Conservation (phyloP, 2,113 vertebrate species). For the Upupa epops region DNA sequence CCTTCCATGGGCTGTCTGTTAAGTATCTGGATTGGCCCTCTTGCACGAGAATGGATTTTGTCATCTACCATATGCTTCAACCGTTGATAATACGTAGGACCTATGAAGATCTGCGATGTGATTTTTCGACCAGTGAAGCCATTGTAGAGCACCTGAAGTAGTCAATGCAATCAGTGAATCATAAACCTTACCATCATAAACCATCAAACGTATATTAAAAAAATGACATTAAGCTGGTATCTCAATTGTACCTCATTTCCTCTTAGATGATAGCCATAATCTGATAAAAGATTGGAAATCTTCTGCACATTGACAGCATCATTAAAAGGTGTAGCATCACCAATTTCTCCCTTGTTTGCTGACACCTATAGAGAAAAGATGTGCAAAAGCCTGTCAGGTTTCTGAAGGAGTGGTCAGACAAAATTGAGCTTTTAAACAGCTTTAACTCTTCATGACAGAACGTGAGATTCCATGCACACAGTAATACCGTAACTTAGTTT, state of each 20-base stretch:
- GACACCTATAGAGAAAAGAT: constrained; percentile 82
- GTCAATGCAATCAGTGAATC: not conserved
- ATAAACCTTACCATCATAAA: not conserved
- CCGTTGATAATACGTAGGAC: constrained; percentile 96
- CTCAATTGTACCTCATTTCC: constrained; percentile 90
- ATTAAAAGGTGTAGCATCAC: constrained; percentile 96
- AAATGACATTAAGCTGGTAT: not conserved
- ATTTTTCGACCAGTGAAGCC: constrained; percentile 98
- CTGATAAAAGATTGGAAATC: constrained; percentile 94
- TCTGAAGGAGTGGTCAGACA: not conserved
- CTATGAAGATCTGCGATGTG: constrained; percentile 98
- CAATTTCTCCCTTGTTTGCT: constrained; percentile 98
- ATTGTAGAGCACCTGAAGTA: constrained; percentile 91
- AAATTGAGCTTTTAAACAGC: not conserved
- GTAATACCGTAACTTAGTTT: not conserved
- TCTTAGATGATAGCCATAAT: constrained; percentile 97
- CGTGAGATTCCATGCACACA: not conserved
- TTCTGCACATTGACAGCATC: constrained; percentile 98
- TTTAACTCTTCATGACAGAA: not conserved
- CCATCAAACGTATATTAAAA: not conserved
- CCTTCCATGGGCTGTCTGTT: constrained; percentile 99
- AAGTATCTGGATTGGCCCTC: constrained; percentile 98
- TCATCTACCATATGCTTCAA: constrained; percentile 99
- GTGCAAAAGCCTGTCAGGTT: not conserved
- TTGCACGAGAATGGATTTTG: constrained; percentile 96